A percentile compares a stretch with the other conserved stretches of the same genome.
Evolutionary conservation across 2,888 invertebrate genomes (phyloP).

Genomic region (Pelosia muscerda): DNA sequence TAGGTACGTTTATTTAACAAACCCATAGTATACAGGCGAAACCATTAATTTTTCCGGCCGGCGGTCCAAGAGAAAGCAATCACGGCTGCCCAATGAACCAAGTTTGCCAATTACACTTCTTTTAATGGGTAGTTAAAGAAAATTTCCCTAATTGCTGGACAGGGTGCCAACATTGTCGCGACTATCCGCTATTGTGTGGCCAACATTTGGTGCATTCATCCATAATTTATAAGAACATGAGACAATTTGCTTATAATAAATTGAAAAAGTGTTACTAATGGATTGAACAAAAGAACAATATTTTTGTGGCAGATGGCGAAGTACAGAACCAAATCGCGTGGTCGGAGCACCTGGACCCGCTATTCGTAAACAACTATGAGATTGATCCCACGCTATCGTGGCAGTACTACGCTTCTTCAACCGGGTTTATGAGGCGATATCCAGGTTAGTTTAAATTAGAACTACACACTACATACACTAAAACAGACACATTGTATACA

Average conservation of each 20-base stretch:
- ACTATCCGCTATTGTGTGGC: slow-evolving; percentile 51
- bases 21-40: slow-evolving; percentile 63
- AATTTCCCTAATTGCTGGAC: slow-evolving; percentile 73
- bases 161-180: slow-evolving; percentile 61
- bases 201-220: slow-evolving; percentile 59
- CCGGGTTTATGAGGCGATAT: slow-evolving; percentile 97
- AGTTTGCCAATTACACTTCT: slow-evolving; percentile 79
- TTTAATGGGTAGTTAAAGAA: slow-evolving; percentile 76
- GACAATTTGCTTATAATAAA: slow-evolving; percentile 46
- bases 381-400: slow-evolving; percentile 97
- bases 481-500: background rate
- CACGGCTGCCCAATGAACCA: slow-evolving; percentile 77
- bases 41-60: slow-evolving; percentile 73
- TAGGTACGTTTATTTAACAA: slow-evolving; percentile 56
- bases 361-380: slow-evolving; percentile 96
- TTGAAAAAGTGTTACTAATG: slow-evolving; percentile 11
- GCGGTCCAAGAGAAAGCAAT: slow-evolving; percentile 73
- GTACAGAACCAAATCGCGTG: slow-evolving; percentile 97
- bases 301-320: slow-evolving; percentile 88
- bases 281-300: background rate
- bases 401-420: slow-evolving; percentile 99
- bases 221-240: slow-evolving; percentile 57
- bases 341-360: slow-evolving; percentile 96
- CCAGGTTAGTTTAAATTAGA: no score
- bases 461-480: background rate